Base-by-base conservation (phyloP, 1,140 invertebrate species). In the Cotesia vestalis region DNA sequence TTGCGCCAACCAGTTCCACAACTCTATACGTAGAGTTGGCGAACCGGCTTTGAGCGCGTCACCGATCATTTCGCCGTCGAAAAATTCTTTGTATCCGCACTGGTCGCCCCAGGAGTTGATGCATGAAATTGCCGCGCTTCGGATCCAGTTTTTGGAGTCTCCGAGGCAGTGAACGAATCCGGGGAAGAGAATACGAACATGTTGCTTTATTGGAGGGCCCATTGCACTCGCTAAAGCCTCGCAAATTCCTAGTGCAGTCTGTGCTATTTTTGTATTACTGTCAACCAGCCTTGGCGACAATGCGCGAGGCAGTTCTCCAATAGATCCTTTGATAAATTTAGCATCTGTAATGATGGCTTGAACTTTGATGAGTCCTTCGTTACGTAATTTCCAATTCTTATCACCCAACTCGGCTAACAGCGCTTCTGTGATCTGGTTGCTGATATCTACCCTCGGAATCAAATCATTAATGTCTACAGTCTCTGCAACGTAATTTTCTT, bases 361-460 rank as follows among this genome's bases (percentile, higher is more conserved):
- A 5, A 97, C 82, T 86, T 95, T 96, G 74, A 93, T 91, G 17
- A 97, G 83, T 2, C 91, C 94, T 86, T 97, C 95, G 76, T 92
- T 93, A 64, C 95, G 90, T 5, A 94, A 90, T 88, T 98, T 98
- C 96, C 96, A 98, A 83, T 97, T 96, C 85, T 97, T 98, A 84
- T 98, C 96, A 35, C 90, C 88, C 71, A 99, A 87, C 84, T 98
- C 94, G 53, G 90, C 91, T 0, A 98, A 84, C 0, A 98, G 83
- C 0, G 90, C 83, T 71, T 95, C 93, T 1, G 95, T 96, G 57
- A 98, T 93, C 78, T 94, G 92, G n/a, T 90, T 88, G 72, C 93
- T 93, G 64, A 98, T 95, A 81, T 98, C 96, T 9, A 92, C 90
- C 46, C 95, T 86, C 6, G 94, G 90, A 71, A 95, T 77, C 51